Evolutionary conservation across 2,113 vertebrate genomes (phyloP).

Genomic region (Tautogolabrus adspersus): DNA sequence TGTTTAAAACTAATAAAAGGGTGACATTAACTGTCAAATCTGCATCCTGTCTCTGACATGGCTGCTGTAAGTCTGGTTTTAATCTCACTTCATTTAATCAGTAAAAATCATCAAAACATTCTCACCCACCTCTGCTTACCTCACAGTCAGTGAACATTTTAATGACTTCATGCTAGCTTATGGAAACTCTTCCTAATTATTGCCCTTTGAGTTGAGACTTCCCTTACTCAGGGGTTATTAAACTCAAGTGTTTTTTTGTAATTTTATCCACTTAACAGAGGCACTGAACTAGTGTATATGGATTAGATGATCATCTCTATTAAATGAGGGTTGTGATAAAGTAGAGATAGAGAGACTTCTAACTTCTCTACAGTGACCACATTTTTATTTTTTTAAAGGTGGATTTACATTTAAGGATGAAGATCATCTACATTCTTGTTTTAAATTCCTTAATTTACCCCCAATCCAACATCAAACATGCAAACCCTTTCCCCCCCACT

Average conservation of each 20-base stretch:
- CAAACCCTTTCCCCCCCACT: slow-evolving; percentile 31
- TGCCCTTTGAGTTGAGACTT: slow-evolving; percentile 61
- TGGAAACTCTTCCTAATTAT: slow-evolving; percentile 61
- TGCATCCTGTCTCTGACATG: slow-evolving; percentile 18
- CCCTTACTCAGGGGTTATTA: slow-evolving; percentile 65
- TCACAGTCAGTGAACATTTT: slow-evolving; percentile 39
- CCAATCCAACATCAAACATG: slow-evolving; percentile 29
- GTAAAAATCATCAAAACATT: slow-evolving; percentile 33
- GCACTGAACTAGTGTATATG: slow-evolving; percentile 33
- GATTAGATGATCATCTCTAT: slow-evolving; percentile 50
- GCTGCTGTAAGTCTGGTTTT: not conserved
- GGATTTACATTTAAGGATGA: slow-evolving; percentile 16
- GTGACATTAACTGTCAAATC: slow-evolving; percentile 35
- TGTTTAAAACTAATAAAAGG: slow-evolving; percentile 14
- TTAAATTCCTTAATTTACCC: not conserved
- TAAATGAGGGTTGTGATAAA: slow-evolving; percentile 40
- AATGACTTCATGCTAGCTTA: slow-evolving; percentile 64
- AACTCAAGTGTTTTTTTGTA: slow-evolving; percentile 65
- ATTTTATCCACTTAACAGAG: slow-evolving; percentile 53
- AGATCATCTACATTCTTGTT: slow-evolving; percentile 7
- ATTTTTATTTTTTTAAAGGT: slow-evolving; percentile 16
- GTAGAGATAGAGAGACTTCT: slow-evolving; percentile 17
- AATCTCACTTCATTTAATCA: slow-evolving; percentile 10
- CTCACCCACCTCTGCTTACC: slow-evolving; percentile 19
- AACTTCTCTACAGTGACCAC: slow-evolving; percentile 20